phyloP scores from a whole-genome alignment of 1,140 invertebrate species.

The Hirudo medicinalis region DNA sequence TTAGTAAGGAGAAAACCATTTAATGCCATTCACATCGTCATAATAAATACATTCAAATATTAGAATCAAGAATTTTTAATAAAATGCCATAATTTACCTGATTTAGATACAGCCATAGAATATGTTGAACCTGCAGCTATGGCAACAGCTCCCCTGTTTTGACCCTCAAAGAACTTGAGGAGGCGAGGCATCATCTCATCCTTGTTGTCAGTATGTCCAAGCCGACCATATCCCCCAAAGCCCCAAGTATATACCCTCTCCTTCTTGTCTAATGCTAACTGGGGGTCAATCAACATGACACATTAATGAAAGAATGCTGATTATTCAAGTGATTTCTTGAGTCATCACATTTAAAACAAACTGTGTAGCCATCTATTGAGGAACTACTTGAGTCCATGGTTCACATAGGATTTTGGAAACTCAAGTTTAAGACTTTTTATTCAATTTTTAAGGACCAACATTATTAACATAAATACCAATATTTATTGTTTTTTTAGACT shows the following conservation, averaged over 20 bases:
- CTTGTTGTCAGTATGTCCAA: slow-evolving; percentile 78
- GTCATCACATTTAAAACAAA: too few relatives aligned
- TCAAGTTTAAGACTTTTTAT: too few relatives aligned
- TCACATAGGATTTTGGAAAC: too few relatives aligned
- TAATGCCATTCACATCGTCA: neutral
- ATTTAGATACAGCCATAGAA: slow-evolving; percentile 66
- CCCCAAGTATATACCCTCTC: slow-evolving; percentile 82
- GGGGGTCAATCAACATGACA: slow-evolving; percentile 20
- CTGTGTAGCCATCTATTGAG: too few relatives aligned
- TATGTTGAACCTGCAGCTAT: slow-evolving; percentile 73
- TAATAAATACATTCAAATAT: neutral
- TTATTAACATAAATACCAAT: too few relatives aligned
- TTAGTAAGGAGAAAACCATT: neutral
- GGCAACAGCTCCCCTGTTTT: slow-evolving; percentile 61
- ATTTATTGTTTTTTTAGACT: too few relatives aligned
- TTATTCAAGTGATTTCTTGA: too few relatives aligned
- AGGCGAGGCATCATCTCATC: slow-evolving; percentile 77
- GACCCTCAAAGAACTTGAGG: slow-evolving; percentile 73
- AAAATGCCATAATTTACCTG: slow-evolving; percentile 46
- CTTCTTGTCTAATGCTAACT: slow-evolving; percentile 71
- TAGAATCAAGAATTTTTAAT: neutral
- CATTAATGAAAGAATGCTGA: neutral
- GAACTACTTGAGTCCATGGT: too few relatives aligned
- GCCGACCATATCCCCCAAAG: slow-evolving; percentile 78
- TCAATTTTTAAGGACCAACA: too few relatives aligned